Evolutionary conservation across 2,888 invertebrate species (phyloP), one percentile per base, ranked within the genome.

Genomic region (Eustalomyia histrio): DNA sequence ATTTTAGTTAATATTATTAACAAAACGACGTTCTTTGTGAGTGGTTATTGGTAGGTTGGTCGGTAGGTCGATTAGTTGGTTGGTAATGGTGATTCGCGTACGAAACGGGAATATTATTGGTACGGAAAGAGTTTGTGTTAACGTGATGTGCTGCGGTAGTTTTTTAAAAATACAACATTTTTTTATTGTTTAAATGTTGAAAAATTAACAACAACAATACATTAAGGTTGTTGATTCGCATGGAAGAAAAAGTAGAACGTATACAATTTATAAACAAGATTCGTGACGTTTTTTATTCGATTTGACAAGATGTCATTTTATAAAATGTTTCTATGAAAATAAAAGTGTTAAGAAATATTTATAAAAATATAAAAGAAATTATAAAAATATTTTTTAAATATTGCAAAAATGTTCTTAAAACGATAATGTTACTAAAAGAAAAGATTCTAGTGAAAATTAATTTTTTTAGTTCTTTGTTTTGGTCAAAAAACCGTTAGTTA

Each of bases 1-100:
- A 47, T 47, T 47, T 87, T 85, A 85, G 86, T 88, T 87, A 88
- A 84, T 86, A 86, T 86, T 87, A 88, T 87, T 88, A 88, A 87
- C 84, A 84, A 86, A 86, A 88, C 85, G 84, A 84, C 79, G 85
- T 87, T 83, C 82, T 81, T 79, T 85, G 84, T 76, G 85, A 63
- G 53, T 75, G 68, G 61, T 78, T 63, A 65, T 60, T 67, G 39
- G 47, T 47, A 69, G 63, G 53, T 57, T 69, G 50, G 76, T 64
- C 5, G 24, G 24, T 24, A 2, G 24, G 24, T 24, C 24, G 24
- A 24, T 24, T 24, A 4, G 7, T 47, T 73, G 63, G 50, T 52
- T 69, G 50, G 73, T 64, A 57, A 50, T 73, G 53, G 33, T n/a
- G 63, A 52, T 57, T 53, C 60, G 71, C 10, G 58, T 43, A 58